Evolutionary conservation across 2,797 vertebrate species (phyloP).

Genomic region (Threskiornis aethiopicus): DNA sequence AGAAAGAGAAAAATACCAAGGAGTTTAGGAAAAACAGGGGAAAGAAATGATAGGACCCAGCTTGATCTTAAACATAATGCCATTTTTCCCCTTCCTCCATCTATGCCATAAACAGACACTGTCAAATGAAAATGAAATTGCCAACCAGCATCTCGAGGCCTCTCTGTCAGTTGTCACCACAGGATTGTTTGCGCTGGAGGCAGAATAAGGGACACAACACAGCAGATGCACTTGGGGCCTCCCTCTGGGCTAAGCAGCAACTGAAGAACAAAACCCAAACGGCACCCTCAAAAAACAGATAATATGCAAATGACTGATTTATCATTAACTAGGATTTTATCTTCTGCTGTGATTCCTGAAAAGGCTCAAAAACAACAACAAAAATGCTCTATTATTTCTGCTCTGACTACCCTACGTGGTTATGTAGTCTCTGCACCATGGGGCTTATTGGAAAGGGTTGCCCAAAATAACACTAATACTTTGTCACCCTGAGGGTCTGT

Average conservation of each 20-base stretch:
- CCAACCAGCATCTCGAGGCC: neutral
- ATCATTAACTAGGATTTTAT: neutral
- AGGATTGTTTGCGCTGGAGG: neutral
- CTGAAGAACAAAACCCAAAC: neutral
- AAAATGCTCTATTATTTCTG: neutral
- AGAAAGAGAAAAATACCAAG: neutral
- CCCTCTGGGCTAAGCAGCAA: neutral
- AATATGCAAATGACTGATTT: conserved; percentile 1
- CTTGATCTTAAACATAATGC: neutral
- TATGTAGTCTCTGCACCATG: neutral
- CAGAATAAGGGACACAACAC: neutral
- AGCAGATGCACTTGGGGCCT: neutral
- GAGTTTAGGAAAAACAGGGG: neutral
- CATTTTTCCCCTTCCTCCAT: neutral
- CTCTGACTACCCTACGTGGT: neutral
- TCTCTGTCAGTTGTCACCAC: neutral
- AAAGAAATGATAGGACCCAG: neutral
- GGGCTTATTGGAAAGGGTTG: neutral
- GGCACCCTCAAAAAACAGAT: neutral
- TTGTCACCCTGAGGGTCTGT: neutral
- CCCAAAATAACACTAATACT: neutral
- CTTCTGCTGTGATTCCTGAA: neutral
- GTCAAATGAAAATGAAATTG: neutral
- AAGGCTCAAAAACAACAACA: neutral
- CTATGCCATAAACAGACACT: neutral